A percentile compares a stretch with the other conserved stretches of the same genome.
These are phyloP conservation scores for Phalacrocorax pelagicus DNA, from an alignment of 2,113 vertebrate species.

Conservation along the genomic window DNA sequence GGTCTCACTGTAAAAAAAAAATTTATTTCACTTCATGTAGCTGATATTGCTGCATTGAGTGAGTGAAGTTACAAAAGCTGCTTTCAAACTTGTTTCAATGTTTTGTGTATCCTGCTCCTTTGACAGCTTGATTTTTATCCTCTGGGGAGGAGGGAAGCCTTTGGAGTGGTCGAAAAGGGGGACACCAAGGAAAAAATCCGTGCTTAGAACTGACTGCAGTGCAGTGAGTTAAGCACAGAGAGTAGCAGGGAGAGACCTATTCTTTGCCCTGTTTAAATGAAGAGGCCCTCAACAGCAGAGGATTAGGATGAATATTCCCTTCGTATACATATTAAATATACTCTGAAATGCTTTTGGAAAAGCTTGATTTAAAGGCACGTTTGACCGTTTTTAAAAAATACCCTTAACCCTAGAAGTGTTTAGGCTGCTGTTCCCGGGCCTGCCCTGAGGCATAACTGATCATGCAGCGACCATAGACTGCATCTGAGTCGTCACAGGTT, in stretches of 20 bases:
- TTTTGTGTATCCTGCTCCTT: not conserved
- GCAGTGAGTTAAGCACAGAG: not conserved
- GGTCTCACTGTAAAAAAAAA: not conserved
- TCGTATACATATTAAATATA: too few species aligned
- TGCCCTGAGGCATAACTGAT: not conserved
- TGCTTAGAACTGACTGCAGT: not conserved
- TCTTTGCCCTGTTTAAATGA: not conserved
- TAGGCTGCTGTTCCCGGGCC: not conserved
- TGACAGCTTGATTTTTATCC: not conserved
- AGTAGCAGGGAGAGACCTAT: not conserved
- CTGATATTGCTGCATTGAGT: not conserved
- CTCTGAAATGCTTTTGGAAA: not conserved
- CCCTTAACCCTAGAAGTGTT: not conserved
- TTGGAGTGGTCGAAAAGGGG: not conserved
- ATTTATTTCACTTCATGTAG: not conserved
- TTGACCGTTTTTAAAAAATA: not conserved
- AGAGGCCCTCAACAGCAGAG: not conserved
- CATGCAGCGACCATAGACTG: not conserved
- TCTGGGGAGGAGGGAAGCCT: not conserved
- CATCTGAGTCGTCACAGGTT: not conserved
- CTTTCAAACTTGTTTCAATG: not conserved
- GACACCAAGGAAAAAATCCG: not conserved
- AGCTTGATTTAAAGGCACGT: not conserved
- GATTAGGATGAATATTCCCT: not conserved
- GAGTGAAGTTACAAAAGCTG: not conserved